A percentile compares a stretch with the other conserved stretches of the same genome.
phyloP scores from a whole-genome alignment of 2,113 vertebrate species.

The Panthera uncia region DNA sequence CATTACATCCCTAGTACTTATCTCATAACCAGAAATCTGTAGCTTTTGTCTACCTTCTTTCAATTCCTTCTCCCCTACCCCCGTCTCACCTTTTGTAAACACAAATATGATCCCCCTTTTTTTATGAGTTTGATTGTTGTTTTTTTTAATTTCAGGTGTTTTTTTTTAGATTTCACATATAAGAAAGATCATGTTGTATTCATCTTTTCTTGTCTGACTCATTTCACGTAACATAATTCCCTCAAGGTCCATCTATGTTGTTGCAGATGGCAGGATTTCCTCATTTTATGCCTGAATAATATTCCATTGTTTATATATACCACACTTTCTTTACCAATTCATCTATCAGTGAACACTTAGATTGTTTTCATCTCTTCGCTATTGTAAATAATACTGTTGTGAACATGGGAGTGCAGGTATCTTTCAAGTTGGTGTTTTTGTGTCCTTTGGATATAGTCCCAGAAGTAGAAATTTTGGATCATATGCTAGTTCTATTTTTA shows the following conservation, averaged over 20 bases:
- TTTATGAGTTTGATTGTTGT: not conserved
- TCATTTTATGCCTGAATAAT: not conserved
- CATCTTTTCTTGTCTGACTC: not conserved
- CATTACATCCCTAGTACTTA: not conserved
- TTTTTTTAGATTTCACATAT: not conserved
- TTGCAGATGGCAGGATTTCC: not conserved
- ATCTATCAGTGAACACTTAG: not conserved
- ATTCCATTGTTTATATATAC: not conserved
- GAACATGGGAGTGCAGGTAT: not conserved
- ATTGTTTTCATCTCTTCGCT: not conserved
- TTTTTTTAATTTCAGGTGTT: not conserved
- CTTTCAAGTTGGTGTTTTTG: not conserved
- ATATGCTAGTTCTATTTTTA: not conserved
- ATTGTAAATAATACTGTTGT: not conserved
- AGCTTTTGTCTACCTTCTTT: not conserved
- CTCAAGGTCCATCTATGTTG: not conserved
- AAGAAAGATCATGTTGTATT: not conserved
- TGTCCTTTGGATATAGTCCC: not conserved
- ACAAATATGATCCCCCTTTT: not conserved
- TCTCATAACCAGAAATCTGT: not conserved
- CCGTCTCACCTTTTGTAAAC: not conserved
- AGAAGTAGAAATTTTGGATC: not conserved
- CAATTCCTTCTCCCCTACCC: not conserved
- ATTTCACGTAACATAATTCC: not conserved
- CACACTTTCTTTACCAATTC: not conserved